phyloP scores from a whole-genome alignment of 2,113 vertebrate species.

The Ailuropoda melanoleuca region DNA sequence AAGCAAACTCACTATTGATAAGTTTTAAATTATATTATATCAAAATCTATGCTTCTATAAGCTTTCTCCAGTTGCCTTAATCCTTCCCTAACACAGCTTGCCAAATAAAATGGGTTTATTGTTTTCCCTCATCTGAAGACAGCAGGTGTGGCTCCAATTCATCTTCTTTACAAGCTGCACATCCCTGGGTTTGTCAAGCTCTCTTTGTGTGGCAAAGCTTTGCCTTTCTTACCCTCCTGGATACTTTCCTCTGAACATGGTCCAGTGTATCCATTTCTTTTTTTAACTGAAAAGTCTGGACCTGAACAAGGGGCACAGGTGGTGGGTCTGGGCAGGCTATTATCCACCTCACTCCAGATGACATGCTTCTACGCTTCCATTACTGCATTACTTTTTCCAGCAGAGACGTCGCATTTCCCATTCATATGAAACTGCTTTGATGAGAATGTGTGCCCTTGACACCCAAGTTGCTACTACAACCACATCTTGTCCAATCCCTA shows the following conservation, averaged over 20 bases:
- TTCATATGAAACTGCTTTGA: not conserved
- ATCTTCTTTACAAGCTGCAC: not conserved
- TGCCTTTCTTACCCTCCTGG: not conserved
- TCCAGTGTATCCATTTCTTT: not conserved
- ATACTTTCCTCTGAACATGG: not conserved
- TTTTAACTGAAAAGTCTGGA: not conserved
- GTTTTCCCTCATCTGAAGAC: not conserved
- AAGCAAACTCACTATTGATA: not conserved
- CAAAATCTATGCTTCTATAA: not conserved
- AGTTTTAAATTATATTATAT: not conserved
- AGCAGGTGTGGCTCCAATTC: not conserved
- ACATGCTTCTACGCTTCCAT: not conserved
- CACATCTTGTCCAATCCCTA: not conserved
- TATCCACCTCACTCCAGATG: not conserved
- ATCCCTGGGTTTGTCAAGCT: not conserved
- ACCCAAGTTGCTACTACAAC: not conserved
- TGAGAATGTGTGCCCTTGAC: not conserved
- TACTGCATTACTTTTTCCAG: not conserved
- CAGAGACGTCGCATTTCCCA: not conserved
- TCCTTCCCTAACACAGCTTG: not conserved
- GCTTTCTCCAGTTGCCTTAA: not conserved
- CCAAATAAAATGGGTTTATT: not conserved
- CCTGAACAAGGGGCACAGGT: fast-evolving
- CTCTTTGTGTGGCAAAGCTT: not conserved
- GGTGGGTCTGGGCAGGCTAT: not conserved